phyloP scores from a whole-genome alignment of 2,113 vertebrate species.

The Empidonax traillii region DNA sequence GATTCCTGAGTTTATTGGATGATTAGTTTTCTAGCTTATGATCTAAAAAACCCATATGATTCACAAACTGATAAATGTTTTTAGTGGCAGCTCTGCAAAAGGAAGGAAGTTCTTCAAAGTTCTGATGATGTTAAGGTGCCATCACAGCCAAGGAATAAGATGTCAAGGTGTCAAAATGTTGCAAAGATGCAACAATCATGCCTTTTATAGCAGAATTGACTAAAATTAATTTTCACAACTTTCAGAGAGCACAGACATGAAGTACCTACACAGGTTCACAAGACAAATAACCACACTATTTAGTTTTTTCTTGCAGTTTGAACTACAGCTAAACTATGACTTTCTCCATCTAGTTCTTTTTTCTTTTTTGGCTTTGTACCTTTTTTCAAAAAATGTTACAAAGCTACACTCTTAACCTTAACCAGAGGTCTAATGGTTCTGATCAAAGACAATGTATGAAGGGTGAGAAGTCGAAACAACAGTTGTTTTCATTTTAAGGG shows the following conservation, averaged over 20 bases:
- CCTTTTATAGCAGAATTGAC: not conserved
- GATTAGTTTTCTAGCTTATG: not conserved
- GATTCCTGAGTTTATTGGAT: not conserved
- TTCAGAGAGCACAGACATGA: not conserved
- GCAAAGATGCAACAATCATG: not conserved
- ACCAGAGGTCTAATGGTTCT: not conserved
- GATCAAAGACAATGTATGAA: not conserved
- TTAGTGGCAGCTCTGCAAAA: not conserved
- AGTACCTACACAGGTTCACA: not conserved
- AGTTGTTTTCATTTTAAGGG: slow-evolving; percentile 30
- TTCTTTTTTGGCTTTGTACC: not conserved
- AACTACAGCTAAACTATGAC: not conserved
- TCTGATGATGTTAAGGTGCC: not conserved
- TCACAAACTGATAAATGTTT: not conserved
- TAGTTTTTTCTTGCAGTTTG: not conserved
- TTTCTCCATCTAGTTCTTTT: not conserved
- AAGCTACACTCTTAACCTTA: not conserved
- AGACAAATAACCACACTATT: not conserved
- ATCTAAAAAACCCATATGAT: not conserved
- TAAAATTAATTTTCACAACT: not conserved
- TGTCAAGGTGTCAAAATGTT: not conserved
- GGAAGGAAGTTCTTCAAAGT: not conserved
- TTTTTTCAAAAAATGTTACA: not conserved
- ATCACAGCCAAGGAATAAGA: not conserved
- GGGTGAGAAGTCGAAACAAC: not conserved